Base-by-base conservation (phyloP, 2,888 invertebrate species). In the Meghimatium bilineatum region DNA sequence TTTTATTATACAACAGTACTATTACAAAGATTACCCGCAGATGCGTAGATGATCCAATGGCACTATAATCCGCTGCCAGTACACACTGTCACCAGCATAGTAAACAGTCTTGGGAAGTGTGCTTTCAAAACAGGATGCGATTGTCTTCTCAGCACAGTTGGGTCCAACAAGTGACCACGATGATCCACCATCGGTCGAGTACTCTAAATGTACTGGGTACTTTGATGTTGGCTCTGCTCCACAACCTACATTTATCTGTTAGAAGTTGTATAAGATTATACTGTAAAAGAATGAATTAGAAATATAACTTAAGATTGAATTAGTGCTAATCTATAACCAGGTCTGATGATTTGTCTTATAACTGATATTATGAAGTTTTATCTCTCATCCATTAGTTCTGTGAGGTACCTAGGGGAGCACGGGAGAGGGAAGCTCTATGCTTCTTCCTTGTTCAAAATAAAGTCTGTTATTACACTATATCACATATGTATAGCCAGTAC, bases 221-320 rank as follows among this genome's bases (percentile, higher is more conserved):
- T 91, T 90, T 49, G 89, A 86, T 5, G 89, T 90, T 8, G 92
- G 87, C 8, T 90, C 90, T 1, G 91, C 89, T 1, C 91, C 92
- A 89, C 94, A 94, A 10, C 94, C 94, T n/a, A 94, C 93, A 87
- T 93, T 93, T 14, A 94, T 92, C 94, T 94, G 87, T 23, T 32
- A 63, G 5, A 63, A n/a, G 3, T n/a, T n/a, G n/a, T 3, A 63
- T 63, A 17, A 63, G 56, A 23, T 44, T 44, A 44, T 44, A 44
- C 44, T 8, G 44, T 8, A 5, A 8, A 44, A 44, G 12, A 44
- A 44, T 44, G 44, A 44, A 44, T 44, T 44, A 44, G 12, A 5
- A 44, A 5, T 44, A 44, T 8, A 5, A 44, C 5, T 8, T 44
- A 44, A 12, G 44, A 44, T 12, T 12, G 5, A 5, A 44, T 44